phyloP scores from a whole-genome alignment of 2,888 invertebrate species.

The Nemotelus pantherinus region DNA sequence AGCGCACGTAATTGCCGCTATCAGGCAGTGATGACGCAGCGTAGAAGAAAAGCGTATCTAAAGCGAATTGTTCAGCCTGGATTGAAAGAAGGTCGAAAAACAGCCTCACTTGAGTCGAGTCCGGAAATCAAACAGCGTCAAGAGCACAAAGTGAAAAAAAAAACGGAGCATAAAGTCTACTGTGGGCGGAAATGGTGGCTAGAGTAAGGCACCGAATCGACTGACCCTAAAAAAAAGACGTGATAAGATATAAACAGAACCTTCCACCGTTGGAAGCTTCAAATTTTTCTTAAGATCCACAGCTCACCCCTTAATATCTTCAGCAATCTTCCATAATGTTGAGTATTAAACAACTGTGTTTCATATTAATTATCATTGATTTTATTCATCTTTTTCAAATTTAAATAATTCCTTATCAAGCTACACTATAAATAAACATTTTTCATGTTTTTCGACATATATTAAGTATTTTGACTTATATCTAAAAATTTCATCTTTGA shows the following conservation, averaged over 20 bases:
- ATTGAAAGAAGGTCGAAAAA: slow-evolving; percentile 2
- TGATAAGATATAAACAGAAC: no score
- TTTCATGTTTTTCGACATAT: slow-evolving; percentile 5
- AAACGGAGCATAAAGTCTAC: neutral
- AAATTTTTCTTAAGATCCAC: no score
- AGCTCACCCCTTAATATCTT: no score
- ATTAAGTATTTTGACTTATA: slow-evolving; percentile 33
- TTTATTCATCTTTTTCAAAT: slow-evolving; percentile 13
- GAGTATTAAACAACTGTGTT: no score
- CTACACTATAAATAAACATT: neutral
- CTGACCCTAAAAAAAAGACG: no score
- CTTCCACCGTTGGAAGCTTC: no score
- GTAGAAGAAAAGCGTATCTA: slow-evolving; percentile 14
- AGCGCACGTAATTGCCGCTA: neutral
- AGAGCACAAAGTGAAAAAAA: neutral
- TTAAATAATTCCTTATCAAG: slow-evolving; percentile 1
- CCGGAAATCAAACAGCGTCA: slow-evolving; percentile 1
- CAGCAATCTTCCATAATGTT: no score
- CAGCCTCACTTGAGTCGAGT: neutral
- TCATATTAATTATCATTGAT: neutral
- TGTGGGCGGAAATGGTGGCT: neutral
- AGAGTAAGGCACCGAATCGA: no score
- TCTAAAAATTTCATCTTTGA: neutral
- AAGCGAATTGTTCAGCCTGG: slow-evolving; percentile 17
- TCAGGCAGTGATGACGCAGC: neutral